Evolutionary conservation across 2,888 invertebrate species (phyloP), one percentile per base, ranked within the genome.

Genomic region (Thereva unica): DNA sequence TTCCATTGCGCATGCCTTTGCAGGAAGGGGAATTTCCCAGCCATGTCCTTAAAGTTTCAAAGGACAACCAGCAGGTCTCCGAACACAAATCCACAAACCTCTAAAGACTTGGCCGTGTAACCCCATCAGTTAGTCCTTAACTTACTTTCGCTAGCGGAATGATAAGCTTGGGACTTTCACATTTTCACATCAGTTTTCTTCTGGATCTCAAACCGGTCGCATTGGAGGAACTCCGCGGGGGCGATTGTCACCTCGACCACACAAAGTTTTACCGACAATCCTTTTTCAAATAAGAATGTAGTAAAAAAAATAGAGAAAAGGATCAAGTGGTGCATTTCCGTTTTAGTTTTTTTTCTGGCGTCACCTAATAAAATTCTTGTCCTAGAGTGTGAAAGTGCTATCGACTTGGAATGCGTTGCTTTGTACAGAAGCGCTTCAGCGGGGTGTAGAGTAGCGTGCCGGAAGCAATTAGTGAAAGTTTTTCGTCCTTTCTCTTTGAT

Each of bases 201-300:
- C 52, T 57, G 66, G 63, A 50, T 47, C 61, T 67, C 68, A 63
- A 54, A 45, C 50, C 59, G 68, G 61, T 68, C 56, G 55, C 59
- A 56, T 68, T 56, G 65, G 8, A n/a, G 2, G 41, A 44, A 45
- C 35, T 35, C 37, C 47, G 12, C 35, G 35, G 10, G 12, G 4
- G 9, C 12, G 10, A n/a, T n/a, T 9, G 23, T 10, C 12, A 37
- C 45, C 10, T n/a, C 37, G 3, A 23, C 4, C 44, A 34, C 23
- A 23, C 23, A 23, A n/a, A 23, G 23, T 42, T 8, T 47, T 50
- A 5, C 41, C 61, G 50, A 50, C 41, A 61, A 59, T 37, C 23
- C 23, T 23, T 23, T 23, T 23, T 23, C 23, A 23, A 23, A n/a
- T n/a, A n/a, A n/a, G n/a, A n/a, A 23, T 23, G 23, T 23, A 23